phyloP scores from a whole-genome alignment of 2,113 vertebrate species.

The Irena cyanogastra region DNA sequence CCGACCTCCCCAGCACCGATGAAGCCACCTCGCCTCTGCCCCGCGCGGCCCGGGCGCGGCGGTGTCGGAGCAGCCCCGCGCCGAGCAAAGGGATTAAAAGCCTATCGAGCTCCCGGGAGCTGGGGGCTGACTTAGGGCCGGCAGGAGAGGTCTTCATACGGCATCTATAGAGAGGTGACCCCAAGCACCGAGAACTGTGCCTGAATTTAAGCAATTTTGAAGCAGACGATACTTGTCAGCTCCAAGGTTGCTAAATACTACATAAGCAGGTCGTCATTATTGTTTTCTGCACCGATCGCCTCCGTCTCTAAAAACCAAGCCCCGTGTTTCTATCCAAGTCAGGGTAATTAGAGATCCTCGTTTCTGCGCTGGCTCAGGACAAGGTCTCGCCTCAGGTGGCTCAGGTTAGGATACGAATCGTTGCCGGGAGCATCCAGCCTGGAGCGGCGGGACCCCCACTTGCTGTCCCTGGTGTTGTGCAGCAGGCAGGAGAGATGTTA shows the following conservation, averaged over 20 bases:
- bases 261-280: no score
- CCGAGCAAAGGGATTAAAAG: accelerated
- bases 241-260: not conserved
- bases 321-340: not conserved
- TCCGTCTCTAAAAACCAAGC: not conserved
- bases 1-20: accelerated
- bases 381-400: accelerated
- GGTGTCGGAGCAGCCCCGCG: accelerated
- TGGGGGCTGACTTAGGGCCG: accelerated
- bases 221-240: not conserved
- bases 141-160: not conserved
- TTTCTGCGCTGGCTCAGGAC: not conserved
- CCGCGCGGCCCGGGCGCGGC: not conserved
- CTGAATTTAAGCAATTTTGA: not conserved
- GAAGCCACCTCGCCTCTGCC: not conserved
- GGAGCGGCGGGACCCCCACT: accelerated
- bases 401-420: accelerated
- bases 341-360: not conserved
- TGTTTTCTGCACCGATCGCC: not conserved
- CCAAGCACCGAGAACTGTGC: not conserved
- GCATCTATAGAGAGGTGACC: accelerated
- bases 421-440: not conserved
- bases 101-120: accelerated
- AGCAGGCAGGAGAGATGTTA: no score
- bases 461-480: accelerated